Percentiles rank a stretch among this genome's conserved stretches.
phyloP scores from a whole-genome alignment of 2,113 vertebrate species.

The Hiodon tergisus region DNA sequence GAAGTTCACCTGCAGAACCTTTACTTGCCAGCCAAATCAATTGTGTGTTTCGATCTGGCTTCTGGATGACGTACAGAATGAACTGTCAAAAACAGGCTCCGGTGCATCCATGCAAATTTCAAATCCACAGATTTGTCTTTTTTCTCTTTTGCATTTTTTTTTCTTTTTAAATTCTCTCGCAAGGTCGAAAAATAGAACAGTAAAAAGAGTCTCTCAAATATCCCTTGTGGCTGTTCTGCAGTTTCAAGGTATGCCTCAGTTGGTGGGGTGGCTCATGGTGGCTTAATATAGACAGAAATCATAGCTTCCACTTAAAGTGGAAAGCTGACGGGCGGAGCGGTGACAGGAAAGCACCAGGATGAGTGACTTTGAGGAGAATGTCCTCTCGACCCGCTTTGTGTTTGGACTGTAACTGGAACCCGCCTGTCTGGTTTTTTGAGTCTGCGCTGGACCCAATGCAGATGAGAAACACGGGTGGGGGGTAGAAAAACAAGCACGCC shows the following conservation, averaged over 20 bases:
- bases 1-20: too few relatives aligned
- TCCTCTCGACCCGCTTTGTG: background rate
- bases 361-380: background rate
- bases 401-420: constrained; percentile 38
- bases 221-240: background rate
- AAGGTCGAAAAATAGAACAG: constrained; percentile 18
- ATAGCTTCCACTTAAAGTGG: constrained; percentile 6
- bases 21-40: too few relatives aligned
- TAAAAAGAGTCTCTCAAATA: constrained; percentile 8
- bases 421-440: constrained; percentile 51
- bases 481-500: constrained; percentile 52
- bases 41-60: too few relatives aligned
- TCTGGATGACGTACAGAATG: constrained; percentile 6
- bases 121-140: constrained; percentile 20
- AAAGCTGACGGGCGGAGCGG: background rate
- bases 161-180: constrained; percentile 24
- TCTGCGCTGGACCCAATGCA: constrained; percentile 54
- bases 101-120: constrained; percentile 13
- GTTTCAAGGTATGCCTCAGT: background rate
- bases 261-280: constrained; percentile 8
- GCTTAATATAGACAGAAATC: background rate
- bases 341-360: background rate
- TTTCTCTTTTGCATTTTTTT: background rate
- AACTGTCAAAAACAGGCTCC: constrained; percentile 17
- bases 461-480: constrained; percentile 57